A percentile compares a stretch with the other conserved stretches of the same genome.
Conservation (phyloP, 2,797 vertebrate genomes). For the Mico argentatus region DNA sequence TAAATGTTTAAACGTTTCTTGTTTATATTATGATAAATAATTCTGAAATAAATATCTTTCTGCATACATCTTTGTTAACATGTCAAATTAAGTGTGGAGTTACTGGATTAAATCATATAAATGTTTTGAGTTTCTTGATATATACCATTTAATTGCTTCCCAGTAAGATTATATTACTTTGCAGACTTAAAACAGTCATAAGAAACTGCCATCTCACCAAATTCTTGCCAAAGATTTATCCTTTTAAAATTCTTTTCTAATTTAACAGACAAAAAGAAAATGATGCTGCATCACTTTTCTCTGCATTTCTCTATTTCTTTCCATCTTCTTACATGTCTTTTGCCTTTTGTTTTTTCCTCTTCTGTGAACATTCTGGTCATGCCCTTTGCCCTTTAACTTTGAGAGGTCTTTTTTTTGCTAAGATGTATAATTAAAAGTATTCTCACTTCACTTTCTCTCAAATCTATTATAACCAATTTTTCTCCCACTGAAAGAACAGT, state of each 20-base stretch:
- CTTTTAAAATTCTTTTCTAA: slow-evolving; percentile 26
- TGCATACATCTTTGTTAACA: background rate
- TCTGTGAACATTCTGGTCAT: slow-evolving; percentile 5
- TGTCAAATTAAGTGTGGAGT: slow-evolving; percentile 25
- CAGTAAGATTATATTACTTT: background rate
- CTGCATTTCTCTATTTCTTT: background rate
- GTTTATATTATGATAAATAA: slow-evolving; percentile 8
- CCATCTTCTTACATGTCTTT: background rate
- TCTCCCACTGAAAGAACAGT: slow-evolving; percentile 17
- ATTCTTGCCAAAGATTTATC: background rate
- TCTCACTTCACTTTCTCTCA: slow-evolving; percentile 29
- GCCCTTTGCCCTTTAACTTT: background rate
- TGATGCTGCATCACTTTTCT: background rate
- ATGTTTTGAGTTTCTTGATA: background rate
- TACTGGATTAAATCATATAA: background rate
- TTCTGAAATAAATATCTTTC: background rate
- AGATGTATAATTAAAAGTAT: slow-evolving; percentile 53
- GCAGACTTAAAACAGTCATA: background rate
- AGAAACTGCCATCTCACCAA: background rate
- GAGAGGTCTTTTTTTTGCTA: background rate
- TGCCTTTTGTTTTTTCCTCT: background rate
- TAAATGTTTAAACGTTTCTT: background rate
- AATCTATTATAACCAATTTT: slow-evolving; percentile 38
- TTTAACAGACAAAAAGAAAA: background rate
- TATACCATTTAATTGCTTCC: background rate